Percentiles rank a stretch among this genome's conserved stretches.
These are phyloP conservation scores for Triplophysa bombifrons DNA, from an alignment of 2,797 vertebrate species.

Conservation along the genomic window DNA sequence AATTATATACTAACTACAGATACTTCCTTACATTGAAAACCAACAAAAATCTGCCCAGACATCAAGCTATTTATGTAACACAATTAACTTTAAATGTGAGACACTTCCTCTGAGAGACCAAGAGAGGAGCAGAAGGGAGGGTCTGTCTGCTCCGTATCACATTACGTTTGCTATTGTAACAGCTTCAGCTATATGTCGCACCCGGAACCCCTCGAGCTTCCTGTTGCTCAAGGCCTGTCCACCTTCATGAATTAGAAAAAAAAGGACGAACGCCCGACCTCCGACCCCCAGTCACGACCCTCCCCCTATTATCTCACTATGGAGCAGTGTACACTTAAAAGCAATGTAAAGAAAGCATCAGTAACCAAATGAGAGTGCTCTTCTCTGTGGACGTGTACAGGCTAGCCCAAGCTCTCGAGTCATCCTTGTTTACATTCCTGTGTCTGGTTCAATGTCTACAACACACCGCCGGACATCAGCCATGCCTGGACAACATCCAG, in stretches of 20 bases:
- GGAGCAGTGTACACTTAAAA: neutral
- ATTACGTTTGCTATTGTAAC: neutral
- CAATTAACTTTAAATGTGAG: constrained; percentile 6
- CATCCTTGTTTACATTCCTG: constrained; percentile 81
- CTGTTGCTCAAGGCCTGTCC: constrained; percentile 30
- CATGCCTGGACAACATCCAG: constrained; percentile 65
- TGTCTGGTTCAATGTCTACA: constrained; percentile 65
- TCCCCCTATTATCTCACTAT: neutral
- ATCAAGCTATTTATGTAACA: neutral
- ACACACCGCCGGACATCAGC: constrained; percentile 61
- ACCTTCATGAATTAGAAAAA: constrained; percentile 62
- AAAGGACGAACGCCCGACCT: constrained; percentile 64
- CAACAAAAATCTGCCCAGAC: neutral
- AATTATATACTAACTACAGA: neutral
- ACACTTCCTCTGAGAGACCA: neutral
- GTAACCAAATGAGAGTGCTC: neutral
- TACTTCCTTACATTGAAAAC: too few species aligned
- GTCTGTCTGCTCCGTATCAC: neutral
- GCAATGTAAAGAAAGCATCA: neutral
- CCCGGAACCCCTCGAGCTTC: neutral
- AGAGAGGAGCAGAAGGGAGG: constrained; percentile 7
- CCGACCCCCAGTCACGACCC: constrained; percentile 48
- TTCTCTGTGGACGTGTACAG: neutral
- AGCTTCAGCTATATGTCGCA: neutral
- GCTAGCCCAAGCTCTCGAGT: constrained; percentile 67